A percentile compares a stretch with the other conserved stretches of the same genome.
Evolutionary conservation across 1,140 invertebrate species (phyloP).

Genomic region (Calephelis virginiensis): DNA sequence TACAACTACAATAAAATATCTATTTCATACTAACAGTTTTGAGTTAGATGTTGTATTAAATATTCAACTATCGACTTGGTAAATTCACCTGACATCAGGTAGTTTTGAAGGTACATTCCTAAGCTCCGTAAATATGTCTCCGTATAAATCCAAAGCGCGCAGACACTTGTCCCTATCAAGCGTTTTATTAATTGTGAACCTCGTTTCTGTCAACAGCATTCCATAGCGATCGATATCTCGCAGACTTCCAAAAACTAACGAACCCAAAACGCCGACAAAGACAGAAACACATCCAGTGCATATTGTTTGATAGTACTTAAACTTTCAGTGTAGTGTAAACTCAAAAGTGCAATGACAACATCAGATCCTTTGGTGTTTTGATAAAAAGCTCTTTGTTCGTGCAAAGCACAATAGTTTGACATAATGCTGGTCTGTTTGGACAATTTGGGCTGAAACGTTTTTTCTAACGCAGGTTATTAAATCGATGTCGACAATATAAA

Average conservation of each 20-base stretch:
- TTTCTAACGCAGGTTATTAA: neutral
- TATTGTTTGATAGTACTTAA: slow-evolving; percentile 66
- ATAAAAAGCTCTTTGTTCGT: slow-evolving; percentile 51
- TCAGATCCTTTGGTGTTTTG: slow-evolving; percentile 52
- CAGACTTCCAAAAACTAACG: slow-evolving; percentile 47
- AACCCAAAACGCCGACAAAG: slow-evolving; percentile 56
- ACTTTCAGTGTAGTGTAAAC: slow-evolving; percentile 76
- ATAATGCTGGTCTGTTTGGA: slow-evolving; percentile 29
- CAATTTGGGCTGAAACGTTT: slow-evolving; percentile 34
- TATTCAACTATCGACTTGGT: no score
- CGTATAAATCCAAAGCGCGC: slow-evolving; percentile 44
- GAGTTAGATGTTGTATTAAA: no score
- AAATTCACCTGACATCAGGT: neutral
- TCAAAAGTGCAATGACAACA: slow-evolving; percentile 67
- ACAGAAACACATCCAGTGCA: slow-evolving; percentile 62
- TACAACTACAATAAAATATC: neutral
- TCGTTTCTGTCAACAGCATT: slow-evolving; percentile 73
- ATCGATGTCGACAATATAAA: no score
- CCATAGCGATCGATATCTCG: slow-evolving; percentile 56
- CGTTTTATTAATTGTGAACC: slow-evolving; percentile 74
- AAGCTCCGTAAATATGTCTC: slow-evolving; percentile 23
- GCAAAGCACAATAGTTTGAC: slow-evolving; percentile 4
- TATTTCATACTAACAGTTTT: no score
- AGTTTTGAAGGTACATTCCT: slow-evolving; percentile 21
- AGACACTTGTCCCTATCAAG: slow-evolving; percentile 46